Percentiles rank a stretch among this genome's conserved stretches.
Conservation (phyloP, 1,140 invertebrate species). For the Drosophila sp. region DNA sequence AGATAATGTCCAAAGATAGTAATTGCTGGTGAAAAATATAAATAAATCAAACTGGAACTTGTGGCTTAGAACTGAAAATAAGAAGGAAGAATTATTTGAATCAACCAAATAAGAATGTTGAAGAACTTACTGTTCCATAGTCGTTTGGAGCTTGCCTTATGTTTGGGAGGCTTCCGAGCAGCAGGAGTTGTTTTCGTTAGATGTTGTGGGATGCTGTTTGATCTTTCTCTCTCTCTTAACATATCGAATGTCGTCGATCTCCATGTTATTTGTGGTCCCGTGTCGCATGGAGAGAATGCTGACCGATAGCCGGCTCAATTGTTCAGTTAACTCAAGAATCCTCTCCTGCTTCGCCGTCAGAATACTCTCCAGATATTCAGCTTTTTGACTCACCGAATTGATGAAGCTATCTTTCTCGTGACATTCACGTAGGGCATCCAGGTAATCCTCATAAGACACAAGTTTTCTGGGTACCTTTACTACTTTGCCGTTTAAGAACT, state of each 20-base stretch:
- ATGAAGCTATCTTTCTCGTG: constrained; percentile 76
- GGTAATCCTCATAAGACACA: constrained; percentile 83
- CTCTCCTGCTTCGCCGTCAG: constrained; percentile 85
- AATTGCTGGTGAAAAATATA: neutral
- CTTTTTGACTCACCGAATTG: constrained; percentile 50
- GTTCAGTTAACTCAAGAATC: constrained; percentile 84
- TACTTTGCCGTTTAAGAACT: constrained; percentile 33
- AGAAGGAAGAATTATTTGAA: neutral
- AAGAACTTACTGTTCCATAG: neutral
- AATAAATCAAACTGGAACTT: neutral
- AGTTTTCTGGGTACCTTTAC: constrained; percentile 82
- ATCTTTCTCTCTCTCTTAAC: neutral
- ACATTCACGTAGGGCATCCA: constrained; percentile 82
- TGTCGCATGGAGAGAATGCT: constrained; percentile 35
- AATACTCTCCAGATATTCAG: constrained; percentile 84
- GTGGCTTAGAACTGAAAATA: neutral
- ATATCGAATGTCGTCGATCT: neutral
- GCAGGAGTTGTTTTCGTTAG: too few relatives aligned
- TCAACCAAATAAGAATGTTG: neutral
- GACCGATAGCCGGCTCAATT: constrained; percentile 55
- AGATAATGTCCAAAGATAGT: neutral
- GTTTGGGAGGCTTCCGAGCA: neutral
- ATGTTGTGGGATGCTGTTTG: neutral
- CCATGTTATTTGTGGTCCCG: neutral
- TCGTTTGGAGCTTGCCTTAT: neutral